These are phyloP conservation scores for Danaus melanippus DNA, from an alignment of 1,140 invertebrate species.

Conservation along the genomic window DNA sequence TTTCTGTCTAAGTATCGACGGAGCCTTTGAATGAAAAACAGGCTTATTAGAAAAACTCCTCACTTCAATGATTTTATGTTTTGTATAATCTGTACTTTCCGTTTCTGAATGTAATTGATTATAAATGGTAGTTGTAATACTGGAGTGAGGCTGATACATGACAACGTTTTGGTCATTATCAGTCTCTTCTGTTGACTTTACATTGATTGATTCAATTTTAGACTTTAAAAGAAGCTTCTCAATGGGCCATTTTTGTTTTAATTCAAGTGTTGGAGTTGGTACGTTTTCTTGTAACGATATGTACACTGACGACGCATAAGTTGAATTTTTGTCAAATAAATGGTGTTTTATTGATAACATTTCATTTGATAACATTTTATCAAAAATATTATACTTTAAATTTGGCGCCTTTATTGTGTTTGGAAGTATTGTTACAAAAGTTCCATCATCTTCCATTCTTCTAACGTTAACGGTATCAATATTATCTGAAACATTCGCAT, in stretches of 20 bases:
- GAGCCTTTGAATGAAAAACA: conserved; percentile 7
- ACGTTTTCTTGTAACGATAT: conserved; percentile 26
- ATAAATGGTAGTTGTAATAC: not conserved
- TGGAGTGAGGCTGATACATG: not conserved
- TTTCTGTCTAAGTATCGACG: not conserved
- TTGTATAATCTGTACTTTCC: conserved; percentile 6
- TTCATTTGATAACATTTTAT: conserved; percentile 55
- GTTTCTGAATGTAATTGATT: not conserved
- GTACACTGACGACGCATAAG: conserved; percentile 18
- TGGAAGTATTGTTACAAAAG: conserved; percentile 20
- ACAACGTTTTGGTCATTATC: not conserved
- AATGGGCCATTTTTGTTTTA: conserved; percentile 48
- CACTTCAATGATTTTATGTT: conserved; percentile 33
- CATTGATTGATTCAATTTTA: conserved; percentile 5
- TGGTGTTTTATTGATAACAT: conserved; percentile 48
- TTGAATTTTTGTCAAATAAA: conserved; percentile 34
- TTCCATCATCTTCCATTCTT: conserved; percentile 11
- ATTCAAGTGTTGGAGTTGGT: conserved; percentile 40
- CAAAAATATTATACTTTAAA: conserved; percentile 48
- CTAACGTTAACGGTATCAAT: conserved; percentile 6
- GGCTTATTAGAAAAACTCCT: conserved; percentile 30
- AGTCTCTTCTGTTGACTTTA: not conserved
- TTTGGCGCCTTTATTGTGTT: conserved; percentile 22
- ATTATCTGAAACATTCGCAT: conserved; percentile 12
- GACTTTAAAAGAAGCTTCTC: conserved; percentile 23